Evolutionary conservation across 2,797 vertebrate genomes (phyloP).

Genomic region (Fratercula arctica): DNA sequence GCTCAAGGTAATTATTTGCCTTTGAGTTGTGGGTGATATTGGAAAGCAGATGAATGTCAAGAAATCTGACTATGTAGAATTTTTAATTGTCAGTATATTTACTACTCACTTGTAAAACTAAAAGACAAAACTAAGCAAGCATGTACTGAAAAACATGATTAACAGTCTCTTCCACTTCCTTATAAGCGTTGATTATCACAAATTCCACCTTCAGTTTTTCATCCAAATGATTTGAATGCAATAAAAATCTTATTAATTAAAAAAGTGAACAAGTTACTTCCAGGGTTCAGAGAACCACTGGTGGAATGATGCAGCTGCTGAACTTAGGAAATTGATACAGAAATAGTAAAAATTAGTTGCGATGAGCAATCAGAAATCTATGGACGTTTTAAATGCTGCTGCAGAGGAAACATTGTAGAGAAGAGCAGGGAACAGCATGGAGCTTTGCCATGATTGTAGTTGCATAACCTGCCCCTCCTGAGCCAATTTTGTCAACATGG

Average conservation of each 20-base stretch:
- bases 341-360: background rate
- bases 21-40: background rate
- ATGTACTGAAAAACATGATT: background rate
- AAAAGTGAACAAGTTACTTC: background rate
- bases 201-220: background rate
- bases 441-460: background rate
- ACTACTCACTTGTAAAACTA: background rate
- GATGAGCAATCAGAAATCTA: background rate
- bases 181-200: background rate
- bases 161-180: background rate
- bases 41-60: background rate
- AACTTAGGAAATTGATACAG: background rate
- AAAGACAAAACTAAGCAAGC: background rate
- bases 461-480: background rate
- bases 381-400: background rate
- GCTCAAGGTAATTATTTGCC: background rate
- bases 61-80: background rate
- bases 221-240: background rate
- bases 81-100: background rate
- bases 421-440: background rate
- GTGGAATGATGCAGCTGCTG: background rate
- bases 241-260: background rate
- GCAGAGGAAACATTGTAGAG: background rate
- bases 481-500: background rate
- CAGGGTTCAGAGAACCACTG: background rate